phyloP scores from a whole-genome alignment of 30 jellyfish, hydroid and myxozoan species.

The Sanderia malayensis region DNA sequence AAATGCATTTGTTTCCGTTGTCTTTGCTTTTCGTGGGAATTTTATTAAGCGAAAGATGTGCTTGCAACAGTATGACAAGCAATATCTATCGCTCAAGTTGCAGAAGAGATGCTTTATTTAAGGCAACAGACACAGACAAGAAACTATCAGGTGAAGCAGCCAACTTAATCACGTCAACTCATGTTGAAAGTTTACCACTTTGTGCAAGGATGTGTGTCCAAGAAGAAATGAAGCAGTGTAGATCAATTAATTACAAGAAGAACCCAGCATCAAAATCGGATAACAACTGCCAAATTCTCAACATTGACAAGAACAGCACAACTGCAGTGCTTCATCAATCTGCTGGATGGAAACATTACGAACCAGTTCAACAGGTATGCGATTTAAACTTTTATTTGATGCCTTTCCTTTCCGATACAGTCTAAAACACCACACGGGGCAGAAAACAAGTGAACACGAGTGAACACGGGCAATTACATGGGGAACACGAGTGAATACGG shows the following conservation, averaged over 20 bases:
- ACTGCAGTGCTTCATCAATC: neutral
- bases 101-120: conserved; percentile 33
- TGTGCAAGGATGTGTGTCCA: conserved; percentile 25
- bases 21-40: no score
- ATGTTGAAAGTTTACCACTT: neutral
- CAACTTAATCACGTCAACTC: neutral
- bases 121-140: conserved; percentile 28
- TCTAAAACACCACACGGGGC: no score
- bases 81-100: conserved; percentile 10
- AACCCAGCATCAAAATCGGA: neutral
- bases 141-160: conserved; percentile 4
- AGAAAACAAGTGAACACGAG: no score
- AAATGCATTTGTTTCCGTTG: no score
- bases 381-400: no score
- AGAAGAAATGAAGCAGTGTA: neutral
- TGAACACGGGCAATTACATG: no score
- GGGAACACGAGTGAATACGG: no score
- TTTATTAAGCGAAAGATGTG: no score
- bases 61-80: neutral
- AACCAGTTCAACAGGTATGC: conserved; percentile 33
- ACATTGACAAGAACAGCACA: neutral
- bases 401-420: neutral
- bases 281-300: conserved; percentile 28
- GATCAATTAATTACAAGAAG: conserved; percentile 31
- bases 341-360: conserved; percentile 49